Evolutionary conservation across 2,113 vertebrate genomes (phyloP).

Genomic region (Campylomormyrus numenius): DNA sequence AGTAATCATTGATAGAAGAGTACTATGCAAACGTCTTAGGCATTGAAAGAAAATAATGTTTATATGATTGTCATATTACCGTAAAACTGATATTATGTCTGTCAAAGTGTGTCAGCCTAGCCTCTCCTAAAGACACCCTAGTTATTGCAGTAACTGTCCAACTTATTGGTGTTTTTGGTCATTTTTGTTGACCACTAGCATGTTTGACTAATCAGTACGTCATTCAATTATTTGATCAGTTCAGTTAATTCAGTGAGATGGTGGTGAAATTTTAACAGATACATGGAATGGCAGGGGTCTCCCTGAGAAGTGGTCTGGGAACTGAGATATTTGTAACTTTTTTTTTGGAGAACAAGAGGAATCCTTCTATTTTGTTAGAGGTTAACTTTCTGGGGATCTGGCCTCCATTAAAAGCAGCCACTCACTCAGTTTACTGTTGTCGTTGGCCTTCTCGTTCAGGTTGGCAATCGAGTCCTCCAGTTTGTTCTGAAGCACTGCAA

Average conservation of each 20-base stretch:
- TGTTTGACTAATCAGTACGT: neutral
- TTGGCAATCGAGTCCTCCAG: neutral
- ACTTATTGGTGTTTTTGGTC: neutral
- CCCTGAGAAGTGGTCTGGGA: neutral
- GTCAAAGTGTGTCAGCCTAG: neutral
- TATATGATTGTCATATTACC: neutral
- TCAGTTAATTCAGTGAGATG: neutral
- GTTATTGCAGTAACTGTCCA: neutral
- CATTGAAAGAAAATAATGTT: neutral
- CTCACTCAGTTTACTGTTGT: slow-evolving; percentile 14
- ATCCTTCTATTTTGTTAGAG: neutral
- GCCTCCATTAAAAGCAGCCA: neutral
- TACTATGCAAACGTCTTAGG: neutral
- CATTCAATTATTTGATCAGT: neutral
- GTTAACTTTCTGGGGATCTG: neutral
- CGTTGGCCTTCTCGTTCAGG: neutral
- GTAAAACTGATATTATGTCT: neutral
- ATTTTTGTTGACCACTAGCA: neutral
- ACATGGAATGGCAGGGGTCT: neutral
- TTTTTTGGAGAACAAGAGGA: neutral
- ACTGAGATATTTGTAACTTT: neutral
- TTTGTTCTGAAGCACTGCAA: slow-evolving; percentile 7
- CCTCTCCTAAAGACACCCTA: neutral
- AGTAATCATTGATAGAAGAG: neutral
- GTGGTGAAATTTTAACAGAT: neutral